phyloP scores from a whole-genome alignment of 2,113 vertebrate genomes.

The Microcebus murinus region DNA sequence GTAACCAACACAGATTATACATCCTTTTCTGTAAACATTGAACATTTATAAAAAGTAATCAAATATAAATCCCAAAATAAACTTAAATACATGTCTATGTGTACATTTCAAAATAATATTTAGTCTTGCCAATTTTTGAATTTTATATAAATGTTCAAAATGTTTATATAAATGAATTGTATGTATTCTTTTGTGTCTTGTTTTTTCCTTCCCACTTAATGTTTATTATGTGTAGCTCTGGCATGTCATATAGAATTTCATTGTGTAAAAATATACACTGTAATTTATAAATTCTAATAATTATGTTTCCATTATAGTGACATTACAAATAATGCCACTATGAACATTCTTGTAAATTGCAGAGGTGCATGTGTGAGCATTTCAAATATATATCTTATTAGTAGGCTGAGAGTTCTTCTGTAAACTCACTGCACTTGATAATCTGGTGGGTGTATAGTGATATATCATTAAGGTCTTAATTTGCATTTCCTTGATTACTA shows the following conservation, averaged over 20 bases:
- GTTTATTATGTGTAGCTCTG: not conserved
- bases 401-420: not conserved
- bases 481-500: not conserved
- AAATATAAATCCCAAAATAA: not conserved
- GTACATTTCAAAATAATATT: constrained; percentile 31
- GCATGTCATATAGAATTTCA: not conserved
- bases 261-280: constrained; percentile 13
- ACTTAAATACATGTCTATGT: not conserved
- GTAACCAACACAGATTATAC: not conserved
- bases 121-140: constrained; percentile 31
- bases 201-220: not conserved
- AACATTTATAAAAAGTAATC: constrained; percentile 21
- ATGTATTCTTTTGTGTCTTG: constrained; percentile 20
- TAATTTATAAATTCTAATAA: not conserved
- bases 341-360: not conserved
- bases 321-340: not conserved
- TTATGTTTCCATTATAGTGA: not conserved
- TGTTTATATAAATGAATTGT: constrained; percentile 23
- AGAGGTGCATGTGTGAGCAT: not conserved
- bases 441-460: not conserved
- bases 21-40: constrained; percentile 28
- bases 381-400: not conserved
- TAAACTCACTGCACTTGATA: not conserved
- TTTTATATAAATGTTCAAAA: constrained; percentile 29
- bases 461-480: not conserved